These are phyloP conservation scores for Bombus pascuorum DNA, from an alignment of 1,140 invertebrate genomes.

Conservation along the genomic window DNA sequence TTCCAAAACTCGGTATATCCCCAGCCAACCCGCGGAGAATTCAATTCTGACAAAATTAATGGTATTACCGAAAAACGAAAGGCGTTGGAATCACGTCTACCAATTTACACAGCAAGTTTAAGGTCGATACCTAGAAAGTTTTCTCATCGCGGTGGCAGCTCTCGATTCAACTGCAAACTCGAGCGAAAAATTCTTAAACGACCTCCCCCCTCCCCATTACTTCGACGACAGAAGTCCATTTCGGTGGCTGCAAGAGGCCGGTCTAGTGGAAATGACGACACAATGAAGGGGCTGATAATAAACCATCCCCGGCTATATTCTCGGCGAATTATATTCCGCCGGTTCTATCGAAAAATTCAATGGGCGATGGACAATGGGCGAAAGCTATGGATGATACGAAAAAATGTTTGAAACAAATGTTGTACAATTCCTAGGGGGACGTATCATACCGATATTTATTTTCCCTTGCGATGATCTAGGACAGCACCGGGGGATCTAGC, in stretches of 20 bases:
- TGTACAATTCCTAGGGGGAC: too few species aligned
- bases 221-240: not conserved
- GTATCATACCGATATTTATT: too few species aligned
- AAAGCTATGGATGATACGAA: not conserved
- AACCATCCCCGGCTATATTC: not conserved
- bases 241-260: not conserved
- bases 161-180: not conserved
- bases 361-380: not conserved
- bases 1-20: not conserved
- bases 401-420: too few species aligned
- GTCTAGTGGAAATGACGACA: not conserved
- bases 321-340: not conserved
- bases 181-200: conserved; percentile 2
- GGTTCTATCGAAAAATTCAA: not conserved
- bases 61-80: not conserved
- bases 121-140: not conserved
- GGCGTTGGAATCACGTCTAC: not conserved
- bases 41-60: not conserved
- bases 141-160: not conserved
- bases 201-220: not conserved
- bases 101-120: conserved; percentile 1
- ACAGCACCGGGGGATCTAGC: too few species aligned
- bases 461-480: too few species aligned
- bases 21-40: not conserved
- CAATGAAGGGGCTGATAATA: not conserved